phyloP scores from a whole-genome alignment of 2,888 invertebrate genomes.

The Ornithoptera alexandrae region DNA sequence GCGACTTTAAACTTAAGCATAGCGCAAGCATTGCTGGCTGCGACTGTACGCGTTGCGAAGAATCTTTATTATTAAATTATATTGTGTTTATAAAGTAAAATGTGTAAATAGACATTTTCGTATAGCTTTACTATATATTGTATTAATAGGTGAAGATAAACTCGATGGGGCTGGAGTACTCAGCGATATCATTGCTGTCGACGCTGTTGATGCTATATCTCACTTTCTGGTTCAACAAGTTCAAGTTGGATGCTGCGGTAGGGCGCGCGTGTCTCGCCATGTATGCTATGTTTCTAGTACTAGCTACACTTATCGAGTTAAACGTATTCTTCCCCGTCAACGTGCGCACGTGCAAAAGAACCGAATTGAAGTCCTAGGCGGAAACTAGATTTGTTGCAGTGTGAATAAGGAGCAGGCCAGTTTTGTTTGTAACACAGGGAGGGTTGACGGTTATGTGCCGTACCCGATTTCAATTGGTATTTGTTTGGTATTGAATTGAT shows the following conservation, averaged over 20 bases:
- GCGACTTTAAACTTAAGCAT: slow-evolving; percentile 25
- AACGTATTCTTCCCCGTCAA: slow-evolving; percentile 96
- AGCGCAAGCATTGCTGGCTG: slow-evolving; percentile 31
- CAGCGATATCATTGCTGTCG: slow-evolving; percentile 92
- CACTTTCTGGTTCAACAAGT: slow-evolving; percentile 92
- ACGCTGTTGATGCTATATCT: slow-evolving; percentile 91
- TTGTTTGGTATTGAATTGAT: slow-evolving; percentile 10
- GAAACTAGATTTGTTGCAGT: slow-evolving; percentile 23
- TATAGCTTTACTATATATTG: slow-evolving; percentile 33
- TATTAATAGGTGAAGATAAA: slow-evolving; percentile 87
- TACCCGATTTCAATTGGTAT: slow-evolving; percentile 7
- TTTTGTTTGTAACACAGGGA: slow-evolving; percentile 10
- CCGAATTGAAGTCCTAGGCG: slow-evolving; percentile 61
- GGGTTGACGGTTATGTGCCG: slow-evolving; percentile 15
- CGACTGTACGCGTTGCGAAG: slow-evolving; percentile 33
- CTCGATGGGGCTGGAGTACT: slow-evolving; percentile 94
- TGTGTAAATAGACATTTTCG: slow-evolving; percentile 19
- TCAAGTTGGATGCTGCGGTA: slow-evolving; percentile 91
- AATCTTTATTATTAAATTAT: not conserved
- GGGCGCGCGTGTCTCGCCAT: slow-evolving; percentile 91
- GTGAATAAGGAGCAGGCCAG: slow-evolving; percentile 13
- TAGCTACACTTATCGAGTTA: slow-evolving; percentile 94
- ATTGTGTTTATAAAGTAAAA: not conserved
- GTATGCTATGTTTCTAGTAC: slow-evolving; percentile 91
- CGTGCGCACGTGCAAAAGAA: slow-evolving; percentile 89